These are phyloP conservation scores for Myotis yumanensis DNA, from an alignment of 2,113 vertebrate species.

Conservation along the genomic window DNA sequence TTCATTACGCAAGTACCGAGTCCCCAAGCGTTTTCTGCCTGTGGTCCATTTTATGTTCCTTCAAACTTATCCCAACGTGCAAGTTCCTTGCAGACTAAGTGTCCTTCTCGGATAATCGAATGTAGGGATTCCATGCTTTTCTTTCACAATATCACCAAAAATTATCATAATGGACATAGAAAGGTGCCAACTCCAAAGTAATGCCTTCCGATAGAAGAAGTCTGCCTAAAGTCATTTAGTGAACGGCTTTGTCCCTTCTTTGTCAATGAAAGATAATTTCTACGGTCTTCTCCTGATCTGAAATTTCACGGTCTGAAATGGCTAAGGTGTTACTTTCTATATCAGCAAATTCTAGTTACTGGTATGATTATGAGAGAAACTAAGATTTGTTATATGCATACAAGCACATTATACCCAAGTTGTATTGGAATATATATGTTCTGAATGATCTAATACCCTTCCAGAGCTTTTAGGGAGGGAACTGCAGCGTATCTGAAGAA, in stretches of 20 bases:
- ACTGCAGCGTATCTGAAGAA: not conserved
- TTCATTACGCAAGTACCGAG: not conserved
- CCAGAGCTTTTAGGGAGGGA: not conserved
- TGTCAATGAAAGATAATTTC: not conserved
- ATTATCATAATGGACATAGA: not conserved
- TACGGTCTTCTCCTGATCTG: not conserved
- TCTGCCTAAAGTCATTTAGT: not conserved
- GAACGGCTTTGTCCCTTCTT: not conserved
- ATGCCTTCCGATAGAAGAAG: not conserved
- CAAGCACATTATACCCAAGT: not conserved
- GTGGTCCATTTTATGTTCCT: slow-evolving; percentile 8
- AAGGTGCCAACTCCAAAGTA: not conserved
- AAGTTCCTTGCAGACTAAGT: slow-evolving; percentile 54
- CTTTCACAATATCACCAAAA: not conserved
- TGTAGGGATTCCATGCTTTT: not conserved
- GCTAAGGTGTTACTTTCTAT: not conserved
- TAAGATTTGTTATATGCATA: not conserved
- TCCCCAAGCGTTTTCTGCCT: not conserved
- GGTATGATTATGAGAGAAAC: not conserved
- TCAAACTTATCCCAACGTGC: slow-evolving; percentile 42
- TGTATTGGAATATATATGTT: not conserved
- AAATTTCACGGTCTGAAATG: not conserved
- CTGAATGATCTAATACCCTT: not conserved
- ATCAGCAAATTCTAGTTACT: not conserved
- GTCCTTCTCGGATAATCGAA: not conserved